Evolutionary conservation across 2,113 vertebrate species (phyloP).

Genomic region (Rhinolophus sinicus): DNA sequence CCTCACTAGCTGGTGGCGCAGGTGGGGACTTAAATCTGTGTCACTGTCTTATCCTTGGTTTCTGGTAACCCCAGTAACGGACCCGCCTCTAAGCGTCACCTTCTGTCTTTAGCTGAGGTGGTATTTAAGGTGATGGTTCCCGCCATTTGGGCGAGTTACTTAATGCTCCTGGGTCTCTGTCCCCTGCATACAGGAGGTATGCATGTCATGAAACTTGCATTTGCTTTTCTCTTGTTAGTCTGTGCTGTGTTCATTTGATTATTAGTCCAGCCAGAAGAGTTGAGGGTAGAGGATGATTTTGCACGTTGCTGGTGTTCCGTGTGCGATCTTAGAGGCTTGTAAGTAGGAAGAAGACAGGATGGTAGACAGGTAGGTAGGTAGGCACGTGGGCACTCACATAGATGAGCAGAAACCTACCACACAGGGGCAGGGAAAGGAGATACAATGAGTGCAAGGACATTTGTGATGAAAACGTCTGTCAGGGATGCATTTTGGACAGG

Average conservation of each 20-base stretch:
- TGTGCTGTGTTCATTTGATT: neutral
- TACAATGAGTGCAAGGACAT: rapidly evolving
- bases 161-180: neutral
- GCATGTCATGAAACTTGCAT: neutral
- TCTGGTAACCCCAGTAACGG: neutral
- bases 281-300: neutral
- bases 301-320: rapidly evolving
- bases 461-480: neutral
- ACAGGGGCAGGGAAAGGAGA: neutral
- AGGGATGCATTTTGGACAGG: too few species aligned
- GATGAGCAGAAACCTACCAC: neutral
- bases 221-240: neutral
- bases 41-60: neutral
- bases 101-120: neutral
- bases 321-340: neutral
- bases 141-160: neutral
- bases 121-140: neutral
- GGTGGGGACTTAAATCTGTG: neutral
- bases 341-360: neutral
- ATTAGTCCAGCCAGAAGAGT: neutral
- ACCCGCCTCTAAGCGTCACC: neutral
- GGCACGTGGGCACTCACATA: rapidly evolving
- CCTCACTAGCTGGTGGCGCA: neutral
- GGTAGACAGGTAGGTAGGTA: neutral
- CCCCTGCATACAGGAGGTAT: neutral